Base-by-base conservation (phyloP, 35 echinoderm and acorn worm species). In the Acanthaster planci region DNA sequence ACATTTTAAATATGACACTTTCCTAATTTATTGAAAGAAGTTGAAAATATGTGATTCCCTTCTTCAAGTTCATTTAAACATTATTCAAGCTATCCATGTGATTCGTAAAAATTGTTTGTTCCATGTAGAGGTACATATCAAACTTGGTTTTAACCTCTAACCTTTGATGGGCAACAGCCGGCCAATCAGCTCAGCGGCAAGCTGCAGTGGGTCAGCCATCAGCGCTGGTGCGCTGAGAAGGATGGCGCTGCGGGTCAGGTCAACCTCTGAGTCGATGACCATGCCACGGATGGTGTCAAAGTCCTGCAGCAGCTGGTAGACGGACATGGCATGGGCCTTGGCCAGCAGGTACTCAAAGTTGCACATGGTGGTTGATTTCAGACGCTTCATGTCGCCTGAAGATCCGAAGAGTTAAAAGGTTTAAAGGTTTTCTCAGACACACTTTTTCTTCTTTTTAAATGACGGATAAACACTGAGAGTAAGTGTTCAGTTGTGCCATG, bases 291-390 rank as follows among this genome's bases (percentile, higher is more conserved):
- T 89, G 6, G 83, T 78, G 35, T 88, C 85, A 23, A 99, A 84
- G 32, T 99, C 96, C 59, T 93, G 89, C 23, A 99, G 90, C 8
- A 94, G 27, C 51, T 94, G 92, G 55, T 99, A 87, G 19, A 99
- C 85, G 8, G 96, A 99, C 58, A 86, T 89, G 40, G 96, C 88
- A 77, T 99, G 96, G 16, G 89, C 90, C 84, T 93, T 93, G 52
- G 96, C 88, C 34, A 98, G 86, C 7, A 98, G 88, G 72, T 93
- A 98, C 52, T 94, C 95, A 91, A 98, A 98, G 72, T 98, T 98
- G 79, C 95, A 98, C 26, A 98, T 47, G 2, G 86, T 90, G 23
- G 75, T 79, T 8, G 88, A 88, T 47, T 98, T 98, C 37, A 98
- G 84, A 36, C 81, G 84, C 30, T 82, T 83, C 18, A 94, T 67